A percentile compares a stretch with the other conserved stretches of the same genome.
Conservation (phyloP, 2,888 invertebrate genomes). For the Megalurothrips usitatus region DNA sequence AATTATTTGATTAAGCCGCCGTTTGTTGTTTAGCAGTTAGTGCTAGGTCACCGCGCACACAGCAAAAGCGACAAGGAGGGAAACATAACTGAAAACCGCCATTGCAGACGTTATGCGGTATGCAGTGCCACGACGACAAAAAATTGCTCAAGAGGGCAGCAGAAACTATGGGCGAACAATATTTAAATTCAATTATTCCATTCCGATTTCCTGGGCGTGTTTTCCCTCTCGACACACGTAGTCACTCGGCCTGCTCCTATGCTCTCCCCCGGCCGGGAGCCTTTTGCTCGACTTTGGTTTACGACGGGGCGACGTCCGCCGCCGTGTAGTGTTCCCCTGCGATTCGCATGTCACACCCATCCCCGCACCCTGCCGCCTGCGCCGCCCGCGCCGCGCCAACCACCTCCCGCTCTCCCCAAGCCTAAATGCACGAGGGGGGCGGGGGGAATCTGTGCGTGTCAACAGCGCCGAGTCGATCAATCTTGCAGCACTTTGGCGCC, state of each 20-base stretch:
- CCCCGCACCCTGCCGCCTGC: not conserved
- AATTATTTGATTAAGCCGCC: not conserved
- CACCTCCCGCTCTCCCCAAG: not conserved
- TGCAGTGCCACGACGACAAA: not conserved
- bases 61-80: too few relatives aligned
- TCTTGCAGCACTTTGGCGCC: constrained; percentile 21
- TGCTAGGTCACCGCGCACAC: not conserved
- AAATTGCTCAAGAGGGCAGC: too few relatives aligned
- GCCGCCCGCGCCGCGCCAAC: not conserved
- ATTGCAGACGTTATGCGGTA: too few relatives aligned
- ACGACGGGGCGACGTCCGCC: not conserved
- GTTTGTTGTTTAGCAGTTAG: not conserved
- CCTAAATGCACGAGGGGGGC: constrained; percentile 12
- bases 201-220: not conserved
- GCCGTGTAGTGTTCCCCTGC: not conserved
- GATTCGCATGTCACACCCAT: not conserved
- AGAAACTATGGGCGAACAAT: not conserved
- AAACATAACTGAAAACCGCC: too few relatives aligned
- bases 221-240: not conserved
- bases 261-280: not conserved
- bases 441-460: constrained; percentile 15
- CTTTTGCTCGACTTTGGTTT: not conserved
- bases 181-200: not conserved
- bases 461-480: constrained; percentile 22
- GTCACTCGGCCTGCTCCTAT: not conserved